Conservation (phyloP, 2,113 vertebrate species). For the Phodopus roborovskii region DNA sequence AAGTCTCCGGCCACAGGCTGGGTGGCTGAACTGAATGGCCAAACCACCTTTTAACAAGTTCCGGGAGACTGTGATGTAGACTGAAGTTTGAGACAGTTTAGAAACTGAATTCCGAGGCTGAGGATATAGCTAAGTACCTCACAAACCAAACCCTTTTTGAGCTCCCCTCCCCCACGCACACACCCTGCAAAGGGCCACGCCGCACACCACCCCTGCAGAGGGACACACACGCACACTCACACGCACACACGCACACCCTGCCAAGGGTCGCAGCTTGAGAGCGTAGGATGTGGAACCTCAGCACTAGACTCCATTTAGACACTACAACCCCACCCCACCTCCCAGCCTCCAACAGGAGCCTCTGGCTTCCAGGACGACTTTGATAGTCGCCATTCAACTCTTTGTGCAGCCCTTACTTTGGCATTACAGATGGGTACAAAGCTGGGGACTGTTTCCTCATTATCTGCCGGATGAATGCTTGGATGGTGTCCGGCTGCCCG, state of each 20-base stretch:
- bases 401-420: constrained; percentile 48
- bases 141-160: neutral
- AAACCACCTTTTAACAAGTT: neutral
- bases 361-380: neutral
- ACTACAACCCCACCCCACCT: neutral
- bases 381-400: constrained; percentile 55
- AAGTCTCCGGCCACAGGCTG: neutral
- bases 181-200: neutral
- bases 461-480: constrained; percentile 69
- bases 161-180: neutral
- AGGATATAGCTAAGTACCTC: neutral
- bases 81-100: neutral
- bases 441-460: constrained; percentile 62
- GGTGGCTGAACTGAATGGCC: neutral
- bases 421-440: constrained; percentile 55
- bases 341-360: neutral
- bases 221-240: neutral
- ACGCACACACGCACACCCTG: neutral
- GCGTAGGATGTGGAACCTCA: neutral
- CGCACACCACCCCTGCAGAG: no score
- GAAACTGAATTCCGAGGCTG: neutral
- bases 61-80: neutral
- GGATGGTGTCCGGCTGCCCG: constrained; percentile 19
- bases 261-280: neutral
- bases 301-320: neutral